Evolutionary conservation across 1,140 invertebrate species (phyloP).

Genomic region (Megalopta genalis): DNA sequence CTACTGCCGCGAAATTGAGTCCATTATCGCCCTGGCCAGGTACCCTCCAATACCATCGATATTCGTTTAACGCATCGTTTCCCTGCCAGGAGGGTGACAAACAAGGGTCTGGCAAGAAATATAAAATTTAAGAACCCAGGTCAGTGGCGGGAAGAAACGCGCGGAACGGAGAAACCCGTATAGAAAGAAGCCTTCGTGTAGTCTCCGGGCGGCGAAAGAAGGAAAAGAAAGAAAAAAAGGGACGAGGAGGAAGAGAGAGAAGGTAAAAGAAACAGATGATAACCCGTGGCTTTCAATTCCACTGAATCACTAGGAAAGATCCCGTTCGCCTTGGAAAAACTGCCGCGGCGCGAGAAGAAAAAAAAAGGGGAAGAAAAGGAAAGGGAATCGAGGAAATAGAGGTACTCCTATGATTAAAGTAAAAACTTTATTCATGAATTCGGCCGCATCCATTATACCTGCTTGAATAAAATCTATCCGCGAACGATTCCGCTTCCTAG

Average conservation of each 20-base stretch:
- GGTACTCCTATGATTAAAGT: conserved; percentile 25
- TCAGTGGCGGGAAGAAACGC: background rate
- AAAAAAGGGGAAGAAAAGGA: background rate
- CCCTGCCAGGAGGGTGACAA: conserved; percentile 54
- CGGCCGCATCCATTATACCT: conserved; percentile 8
- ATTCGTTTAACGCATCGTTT: conserved; percentile 71
- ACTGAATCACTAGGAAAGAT: background rate
- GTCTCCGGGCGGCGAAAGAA: no score
- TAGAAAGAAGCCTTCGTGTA: no score
- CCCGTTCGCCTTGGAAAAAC: background rate
- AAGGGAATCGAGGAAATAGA: background rate
- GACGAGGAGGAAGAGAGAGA: background rate
- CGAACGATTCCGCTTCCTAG: conserved; percentile 1
- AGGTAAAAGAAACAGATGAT: conserved; percentile 23
- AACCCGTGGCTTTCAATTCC: conserved; percentile 31
- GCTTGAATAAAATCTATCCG: conserved; percentile 11
- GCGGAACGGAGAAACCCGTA: background rate
- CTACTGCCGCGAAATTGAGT: conserved; percentile 63
- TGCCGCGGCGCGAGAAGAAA: background rate
- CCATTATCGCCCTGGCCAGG: conserved; percentile 70
- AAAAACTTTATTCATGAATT: conserved; percentile 40
- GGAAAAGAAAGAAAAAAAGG: background rate
- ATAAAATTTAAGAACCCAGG: conserved; percentile 64
- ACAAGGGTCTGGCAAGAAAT: conserved; percentile 61
- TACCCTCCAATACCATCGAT: conserved; percentile 67